These are phyloP conservation scores for Drosophila rubida DNA, from an alignment of 2,888 invertebrate species.

Conservation along the genomic window DNA sequence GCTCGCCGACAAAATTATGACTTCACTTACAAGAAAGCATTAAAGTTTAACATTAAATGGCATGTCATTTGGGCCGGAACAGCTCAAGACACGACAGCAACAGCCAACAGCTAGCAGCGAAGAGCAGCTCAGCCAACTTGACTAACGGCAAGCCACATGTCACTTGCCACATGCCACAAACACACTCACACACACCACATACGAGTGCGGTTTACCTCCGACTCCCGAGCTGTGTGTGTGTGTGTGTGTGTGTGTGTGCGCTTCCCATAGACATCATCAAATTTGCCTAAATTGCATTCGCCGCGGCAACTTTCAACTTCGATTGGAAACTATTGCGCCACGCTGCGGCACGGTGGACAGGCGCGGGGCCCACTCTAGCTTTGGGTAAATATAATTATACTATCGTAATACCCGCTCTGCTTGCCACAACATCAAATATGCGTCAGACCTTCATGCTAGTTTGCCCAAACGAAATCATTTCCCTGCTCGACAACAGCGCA, in stretches of 20 bases:
- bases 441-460: not conserved
- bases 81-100: slow-evolving; percentile 59
- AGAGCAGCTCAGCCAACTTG: slow-evolving; percentile 29
- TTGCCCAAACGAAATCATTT: not conserved
- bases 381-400: slow-evolving; percentile 32
- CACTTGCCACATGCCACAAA: slow-evolving; percentile 51
- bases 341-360: not conserved
- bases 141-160: slow-evolving; percentile 63
- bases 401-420: not conserved
- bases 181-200: slow-evolving; percentile 28
- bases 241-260: slow-evolving; percentile 20
- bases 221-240: not conserved
- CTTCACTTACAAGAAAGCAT: slow-evolving; percentile 71
- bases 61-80: slow-evolving; percentile 78
- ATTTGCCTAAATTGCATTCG: slow-evolving; percentile 71
- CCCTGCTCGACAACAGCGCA: not conserved
- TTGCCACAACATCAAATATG: slow-evolving; percentile 5
- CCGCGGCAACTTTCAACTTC: slow-evolving; percentile 44
- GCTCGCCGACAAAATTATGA: slow-evolving; percentile 59
- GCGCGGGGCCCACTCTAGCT: too few relatives aligned
- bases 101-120: slow-evolving; percentile 26
- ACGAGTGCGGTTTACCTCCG: slow-evolving; percentile 15
- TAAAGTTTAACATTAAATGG: slow-evolving; percentile 82
- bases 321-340: slow-evolving; percentile 55
- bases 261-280: slow-evolving; percentile 60